Conservation (phyloP, 2,797 vertebrate genomes). For the Eptatretus atami region DNA sequence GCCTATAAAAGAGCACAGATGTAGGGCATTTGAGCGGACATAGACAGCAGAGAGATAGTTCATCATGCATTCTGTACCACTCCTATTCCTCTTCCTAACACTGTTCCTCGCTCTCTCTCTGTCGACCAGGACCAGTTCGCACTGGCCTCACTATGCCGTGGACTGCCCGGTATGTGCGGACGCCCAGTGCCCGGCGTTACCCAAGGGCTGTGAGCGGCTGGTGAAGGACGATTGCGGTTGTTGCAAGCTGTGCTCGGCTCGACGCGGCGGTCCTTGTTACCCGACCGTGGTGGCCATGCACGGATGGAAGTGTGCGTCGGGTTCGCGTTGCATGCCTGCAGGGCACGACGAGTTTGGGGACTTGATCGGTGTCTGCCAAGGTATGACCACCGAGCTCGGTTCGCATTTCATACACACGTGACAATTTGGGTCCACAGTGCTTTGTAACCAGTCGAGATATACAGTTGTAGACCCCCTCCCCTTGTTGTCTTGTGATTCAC, state of each 20-base stretch:
- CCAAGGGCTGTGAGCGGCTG: conserved; percentile 29
- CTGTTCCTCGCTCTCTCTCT: too few relatives aligned
- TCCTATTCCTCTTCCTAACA: too few relatives aligned
- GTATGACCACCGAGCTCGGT: conserved; percentile 17
- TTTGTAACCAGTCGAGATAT: too few relatives aligned
- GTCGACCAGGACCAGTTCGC: too few relatives aligned
- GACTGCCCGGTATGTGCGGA: conserved; percentile 58
- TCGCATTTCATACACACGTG: too few relatives aligned
- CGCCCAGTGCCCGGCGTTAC: conserved; percentile 27
- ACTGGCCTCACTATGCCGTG: conserved; percentile 33
- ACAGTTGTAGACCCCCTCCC: too few relatives aligned
- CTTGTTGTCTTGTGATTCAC: too few relatives aligned
- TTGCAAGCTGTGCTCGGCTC: conserved; percentile 62
- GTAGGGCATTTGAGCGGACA: too few relatives aligned
- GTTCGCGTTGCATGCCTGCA: conserved; percentile 74
- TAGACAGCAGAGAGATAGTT: too few relatives aligned
- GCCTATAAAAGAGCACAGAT: too few relatives aligned
- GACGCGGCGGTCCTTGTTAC: conserved; percentile 62
- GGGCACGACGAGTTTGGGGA: conserved; percentile 94
- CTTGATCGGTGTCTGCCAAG: conserved; percentile 85
- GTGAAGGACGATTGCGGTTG: conserved; percentile 91
- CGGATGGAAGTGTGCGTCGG: conserved; percentile 82
- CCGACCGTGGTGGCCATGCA: conserved; percentile 87
- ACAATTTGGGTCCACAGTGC: too few relatives aligned
- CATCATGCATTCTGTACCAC: too few relatives aligned